Evolutionary conservation across 2,888 invertebrate species (phyloP).

Genomic region (Zelleria hepariella): DNA sequence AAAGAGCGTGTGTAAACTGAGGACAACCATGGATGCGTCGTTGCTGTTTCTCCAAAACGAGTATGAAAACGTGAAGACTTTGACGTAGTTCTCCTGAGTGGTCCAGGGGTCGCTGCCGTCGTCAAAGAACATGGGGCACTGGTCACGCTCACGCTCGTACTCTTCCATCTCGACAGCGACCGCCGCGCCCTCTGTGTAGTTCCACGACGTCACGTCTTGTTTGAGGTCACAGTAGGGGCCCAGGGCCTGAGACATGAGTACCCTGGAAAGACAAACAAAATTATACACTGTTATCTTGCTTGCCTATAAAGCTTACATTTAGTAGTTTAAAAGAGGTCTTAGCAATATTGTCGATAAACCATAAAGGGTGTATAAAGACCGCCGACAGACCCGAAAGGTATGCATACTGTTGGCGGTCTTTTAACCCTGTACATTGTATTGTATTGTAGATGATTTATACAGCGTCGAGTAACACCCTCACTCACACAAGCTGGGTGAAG

Average conservation of each 20-base stretch:
- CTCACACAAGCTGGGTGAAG: no score
- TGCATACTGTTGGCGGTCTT: neutral
- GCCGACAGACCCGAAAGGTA: no score
- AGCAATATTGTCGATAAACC: no score
- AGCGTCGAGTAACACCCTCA: no score
- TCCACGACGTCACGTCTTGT: constrained; percentile 92
- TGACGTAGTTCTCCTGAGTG: constrained; percentile 78
- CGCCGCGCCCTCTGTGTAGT: constrained; percentile 92
- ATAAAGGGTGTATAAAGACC: no score
- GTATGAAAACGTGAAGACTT: constrained; percentile 72
- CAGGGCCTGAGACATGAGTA: constrained; percentile 83
- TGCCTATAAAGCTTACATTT: no score
- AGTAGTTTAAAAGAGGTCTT: no score
- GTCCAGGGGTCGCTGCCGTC: constrained; percentile 92
- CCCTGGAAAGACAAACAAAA: constrained; percentile 31
- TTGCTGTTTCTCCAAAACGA: constrained; percentile 49
- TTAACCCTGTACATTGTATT: no score
- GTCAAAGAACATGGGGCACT: constrained; percentile 98
- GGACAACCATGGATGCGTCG: constrained; percentile 20
- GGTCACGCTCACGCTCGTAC: constrained; percentile 93
- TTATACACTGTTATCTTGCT: neutral
- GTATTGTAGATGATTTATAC: no score
- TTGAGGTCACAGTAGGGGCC: constrained; percentile 92
- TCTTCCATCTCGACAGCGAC: constrained; percentile 93
- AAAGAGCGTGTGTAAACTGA: constrained; percentile 23